phyloP scores from a whole-genome alignment of 2,888 invertebrate species.

The Agrotis segetum region DNA sequence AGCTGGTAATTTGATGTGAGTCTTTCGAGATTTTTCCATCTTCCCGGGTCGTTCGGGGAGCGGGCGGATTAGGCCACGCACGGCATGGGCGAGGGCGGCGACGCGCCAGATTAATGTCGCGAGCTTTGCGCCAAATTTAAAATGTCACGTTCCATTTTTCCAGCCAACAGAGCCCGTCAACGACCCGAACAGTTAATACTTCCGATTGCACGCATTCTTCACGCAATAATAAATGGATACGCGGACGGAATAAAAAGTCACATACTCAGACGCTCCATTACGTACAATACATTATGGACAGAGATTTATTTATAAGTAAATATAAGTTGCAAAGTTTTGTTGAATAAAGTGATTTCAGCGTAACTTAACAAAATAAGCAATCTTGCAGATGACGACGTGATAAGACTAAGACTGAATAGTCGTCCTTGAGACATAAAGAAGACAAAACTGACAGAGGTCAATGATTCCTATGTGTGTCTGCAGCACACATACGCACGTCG shows the following conservation, averaged over 20 bases:
- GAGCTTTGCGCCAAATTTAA: conserved; percentile 89
- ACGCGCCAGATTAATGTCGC: conserved; percentile 89
- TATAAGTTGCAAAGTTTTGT: conserved; percentile 32
- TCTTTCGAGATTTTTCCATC: conserved; percentile 90
- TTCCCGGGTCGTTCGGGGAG: conserved; percentile 86
- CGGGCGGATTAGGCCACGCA: conserved; percentile 88
- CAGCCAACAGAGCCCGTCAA: conserved; percentile 83
- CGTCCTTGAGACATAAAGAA: conserved; percentile 76
- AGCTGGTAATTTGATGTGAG: conserved; percentile 90
- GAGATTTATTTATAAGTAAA: conserved; percentile 32
- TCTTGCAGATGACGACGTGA: conserved; percentile 66
- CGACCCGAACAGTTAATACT: conserved; percentile 80
- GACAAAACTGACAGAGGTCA: conserved; percentile 77
- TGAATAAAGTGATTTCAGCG: conserved; percentile 51
- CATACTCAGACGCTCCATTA: conserved; percentile 24
- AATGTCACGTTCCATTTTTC: conserved; percentile 90
- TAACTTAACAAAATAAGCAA: conserved; percentile 67
- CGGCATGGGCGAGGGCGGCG: conserved; percentile 85
- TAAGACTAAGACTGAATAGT: conserved; percentile 67
- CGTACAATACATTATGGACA: conserved; percentile 14
- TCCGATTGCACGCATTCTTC: conserved; percentile 77
- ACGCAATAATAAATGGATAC: conserved; percentile 62
- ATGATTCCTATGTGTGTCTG: conserved; percentile 76
- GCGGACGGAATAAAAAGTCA: conserved; percentile 41
- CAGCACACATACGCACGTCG: conserved; percentile 77